These are phyloP conservation scores for Dasyprocta punctata DNA, from an alignment of 2,113 vertebrate species.

Conservation along the genomic window DNA sequence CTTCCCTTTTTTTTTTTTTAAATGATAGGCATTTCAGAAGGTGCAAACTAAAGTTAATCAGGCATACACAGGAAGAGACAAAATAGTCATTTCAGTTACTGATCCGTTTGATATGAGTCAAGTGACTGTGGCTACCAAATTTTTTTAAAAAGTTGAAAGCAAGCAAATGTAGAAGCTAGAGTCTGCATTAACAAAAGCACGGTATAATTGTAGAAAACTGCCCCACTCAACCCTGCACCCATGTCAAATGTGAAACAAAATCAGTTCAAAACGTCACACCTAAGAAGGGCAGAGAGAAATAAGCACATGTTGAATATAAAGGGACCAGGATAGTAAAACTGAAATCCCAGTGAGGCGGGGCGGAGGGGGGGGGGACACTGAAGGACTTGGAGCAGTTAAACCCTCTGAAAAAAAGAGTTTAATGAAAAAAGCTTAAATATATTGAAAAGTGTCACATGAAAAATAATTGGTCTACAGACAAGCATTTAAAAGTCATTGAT, in stretches of 20 bases:
- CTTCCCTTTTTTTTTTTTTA: not conserved
- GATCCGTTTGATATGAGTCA: slow-evolving; percentile 60
- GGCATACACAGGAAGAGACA: slow-evolving; percentile 48
- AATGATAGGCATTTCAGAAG: slow-evolving; percentile 28
- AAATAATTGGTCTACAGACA: not conserved
- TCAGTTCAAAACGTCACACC: not conserved
- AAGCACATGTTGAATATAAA: not conserved
- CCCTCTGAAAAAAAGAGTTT: not conserved
- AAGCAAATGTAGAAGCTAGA: slow-evolving; percentile 10
- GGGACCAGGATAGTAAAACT: not conserved
- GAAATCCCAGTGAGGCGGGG: not conserved
- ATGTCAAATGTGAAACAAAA: not conserved
- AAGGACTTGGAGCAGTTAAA: not conserved
- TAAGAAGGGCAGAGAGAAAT: not conserved
- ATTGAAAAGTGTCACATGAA: not conserved
- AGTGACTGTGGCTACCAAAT: not conserved
- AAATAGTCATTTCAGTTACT: slow-evolving; percentile 51
- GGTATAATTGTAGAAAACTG: not conserved
- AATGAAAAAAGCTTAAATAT: not conserved
- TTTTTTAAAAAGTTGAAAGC: not conserved
- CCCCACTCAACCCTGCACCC: not conserved
- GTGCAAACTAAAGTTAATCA: slow-evolving; percentile 26
- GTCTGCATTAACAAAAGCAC: not conserved
- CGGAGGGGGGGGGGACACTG: accelerated
- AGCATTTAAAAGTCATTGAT: not conserved